Evolutionary conservation across 1,140 invertebrate species (phyloP), one percentile per base, ranked within the genome.

Genomic region (Mactra quadrangularis): DNA sequence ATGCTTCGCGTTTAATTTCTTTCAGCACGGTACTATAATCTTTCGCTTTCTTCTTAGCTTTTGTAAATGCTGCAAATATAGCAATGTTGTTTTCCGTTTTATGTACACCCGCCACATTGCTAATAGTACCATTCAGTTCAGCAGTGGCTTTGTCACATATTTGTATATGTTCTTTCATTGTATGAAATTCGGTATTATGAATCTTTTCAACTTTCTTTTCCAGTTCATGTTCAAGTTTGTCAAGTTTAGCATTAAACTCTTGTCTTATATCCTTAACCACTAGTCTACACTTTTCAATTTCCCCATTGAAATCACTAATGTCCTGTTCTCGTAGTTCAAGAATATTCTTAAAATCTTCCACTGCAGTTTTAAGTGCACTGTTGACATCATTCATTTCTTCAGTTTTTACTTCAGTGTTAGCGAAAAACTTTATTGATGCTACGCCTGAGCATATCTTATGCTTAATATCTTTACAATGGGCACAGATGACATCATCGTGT

Each of bases 51-150:
- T 55, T 59, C 15, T 70, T 81, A 25, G 77, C 77, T 71, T 59
- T 70, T 31, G 66, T 81, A 41, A 27, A 81, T 2, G 50, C 57
- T 7, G 77, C 47, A 47, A 81, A 81, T 13, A 31, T 38, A 11
- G 77, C 77, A 9, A 60, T 27, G 4, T 66, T 66, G 38, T 81
- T 64, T 60, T 81, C 77, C 0, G 77, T 81, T 25, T 81, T 81
- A 11, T 50, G 33, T 1, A 60, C 77, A 19, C 45, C 62, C 1
- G 35, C 29, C 0, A 71, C 52, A 45, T 70, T 68, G 6, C 59
- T 38, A 27, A 55, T 6, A 3, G 59, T 50, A 3, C 1, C 19
- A 7, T 71, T 45, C 0, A 81, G 55, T 4, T 11, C 38, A 22
- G 70, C 53, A n/a, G 68, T 31, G 7, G 77, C 62, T 25, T 71